These are phyloP conservation scores for Meiosimyza platycephala DNA, from an alignment of 2,888 invertebrate genomes.

Conservation along the genomic window DNA sequence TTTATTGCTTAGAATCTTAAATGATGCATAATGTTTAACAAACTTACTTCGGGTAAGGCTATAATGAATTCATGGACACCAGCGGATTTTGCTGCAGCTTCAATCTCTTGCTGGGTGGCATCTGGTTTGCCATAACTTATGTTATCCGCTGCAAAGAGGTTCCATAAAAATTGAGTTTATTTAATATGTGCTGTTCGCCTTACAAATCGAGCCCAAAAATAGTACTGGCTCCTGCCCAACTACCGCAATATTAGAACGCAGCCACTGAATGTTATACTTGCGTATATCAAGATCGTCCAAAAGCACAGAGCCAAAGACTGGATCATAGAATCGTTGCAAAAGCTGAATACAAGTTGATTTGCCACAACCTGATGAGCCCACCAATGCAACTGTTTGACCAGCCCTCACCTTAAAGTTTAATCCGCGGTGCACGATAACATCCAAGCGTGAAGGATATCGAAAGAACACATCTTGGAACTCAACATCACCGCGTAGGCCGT, in stretches of 20 bases:
- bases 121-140: constrained; percentile 79
- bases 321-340: constrained; percentile 81
- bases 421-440: constrained; percentile 78
- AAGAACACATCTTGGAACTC: constrained; percentile 79
- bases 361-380: constrained; percentile 82
- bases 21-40: not conserved
- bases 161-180: not conserved
- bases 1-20: not conserved
- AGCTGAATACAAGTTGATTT: constrained; percentile 86
- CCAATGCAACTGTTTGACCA: constrained; percentile 80
- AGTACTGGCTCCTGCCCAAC: constrained; percentile 91
- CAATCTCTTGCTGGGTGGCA: constrained; percentile 77
- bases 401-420: constrained; percentile 73
- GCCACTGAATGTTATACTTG: constrained; percentile 77
- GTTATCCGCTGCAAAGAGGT: constrained; percentile 67
- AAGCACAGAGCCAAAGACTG: constrained; percentile 69
- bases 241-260: constrained; percentile 83
- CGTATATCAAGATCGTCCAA: constrained; percentile 75
- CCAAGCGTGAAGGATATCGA: constrained; percentile 81
- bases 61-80: constrained; percentile 83
- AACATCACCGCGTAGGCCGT: constrained; percentile 74
- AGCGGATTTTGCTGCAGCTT: constrained; percentile 78
- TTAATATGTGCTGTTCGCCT: not conserved
- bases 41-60: constrained; percentile 76
- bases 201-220: constrained; percentile 80